Evolutionary conservation across 2,113 vertebrate species (phyloP).

Genomic region (Trichomycterus rosablanca): DNA sequence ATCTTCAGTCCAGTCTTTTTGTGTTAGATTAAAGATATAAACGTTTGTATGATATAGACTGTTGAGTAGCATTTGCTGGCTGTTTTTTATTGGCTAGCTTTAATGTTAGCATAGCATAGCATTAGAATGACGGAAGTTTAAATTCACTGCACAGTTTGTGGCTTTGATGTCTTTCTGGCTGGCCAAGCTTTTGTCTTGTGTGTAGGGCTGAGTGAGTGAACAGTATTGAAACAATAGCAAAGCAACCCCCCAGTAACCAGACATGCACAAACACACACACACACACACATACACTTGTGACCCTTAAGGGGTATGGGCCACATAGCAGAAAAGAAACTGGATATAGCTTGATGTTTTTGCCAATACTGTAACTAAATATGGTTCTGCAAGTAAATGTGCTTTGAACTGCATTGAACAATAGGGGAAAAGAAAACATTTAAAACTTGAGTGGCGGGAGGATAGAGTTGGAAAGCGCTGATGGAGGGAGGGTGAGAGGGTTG

Average conservation of each 20-base stretch:
- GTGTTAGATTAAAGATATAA: no score
- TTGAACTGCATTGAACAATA: background rate
- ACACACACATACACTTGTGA: background rate
- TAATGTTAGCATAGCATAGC: background rate
- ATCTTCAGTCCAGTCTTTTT: no score
- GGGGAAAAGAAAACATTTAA: background rate
- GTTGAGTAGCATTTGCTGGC: no score
- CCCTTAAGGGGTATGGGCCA: conserved; percentile 5
- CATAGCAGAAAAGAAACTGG: conserved; percentile 24
- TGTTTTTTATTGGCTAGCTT: no score
- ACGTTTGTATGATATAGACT: no score
- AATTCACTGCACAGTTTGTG: conserved; percentile 4
- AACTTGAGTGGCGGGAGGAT: no score
- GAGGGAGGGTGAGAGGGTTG: conserved; percentile 7
- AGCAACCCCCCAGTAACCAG: conserved; percentile 25
- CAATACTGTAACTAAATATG: background rate
- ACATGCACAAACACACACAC: conserved; percentile 6
- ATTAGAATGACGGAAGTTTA: background rate
- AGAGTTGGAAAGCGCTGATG: no score
- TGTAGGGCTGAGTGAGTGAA: conserved; percentile 32
- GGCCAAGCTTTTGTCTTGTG: conserved; percentile 26
- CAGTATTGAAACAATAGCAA: conserved; percentile 40
- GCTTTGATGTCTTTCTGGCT: conserved; percentile 18
- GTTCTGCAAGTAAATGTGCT: background rate
- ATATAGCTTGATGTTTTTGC: background rate